Conservation (phyloP, 2,888 invertebrate genomes). For the Mimachlamys varia region DNA sequence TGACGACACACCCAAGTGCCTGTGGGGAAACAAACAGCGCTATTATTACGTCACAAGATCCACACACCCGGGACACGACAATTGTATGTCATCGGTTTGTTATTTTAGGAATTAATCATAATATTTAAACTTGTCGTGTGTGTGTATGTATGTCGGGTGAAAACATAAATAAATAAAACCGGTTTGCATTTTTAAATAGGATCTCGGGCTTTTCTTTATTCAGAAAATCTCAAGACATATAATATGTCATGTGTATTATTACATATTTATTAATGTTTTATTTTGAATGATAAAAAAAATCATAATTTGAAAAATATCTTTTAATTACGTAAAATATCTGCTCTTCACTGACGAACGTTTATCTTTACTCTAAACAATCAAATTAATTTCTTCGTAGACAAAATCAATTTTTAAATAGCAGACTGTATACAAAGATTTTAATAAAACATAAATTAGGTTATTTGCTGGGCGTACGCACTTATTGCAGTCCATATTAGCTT, state of each 20-base stretch:
- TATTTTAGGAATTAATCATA: conserved; percentile 9
- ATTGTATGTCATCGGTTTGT: background rate
- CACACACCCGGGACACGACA: background rate
- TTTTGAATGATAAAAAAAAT: background rate
- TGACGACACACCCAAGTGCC: conserved; percentile 75
- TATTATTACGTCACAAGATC: conserved; percentile 26
- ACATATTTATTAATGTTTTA: background rate
- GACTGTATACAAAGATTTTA: background rate
- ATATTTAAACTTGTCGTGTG: background rate
- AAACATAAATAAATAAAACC: background rate
- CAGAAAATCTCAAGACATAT: background rate
- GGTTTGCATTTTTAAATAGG: background rate
- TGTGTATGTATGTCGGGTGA: background rate
- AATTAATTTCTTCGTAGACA: background rate
- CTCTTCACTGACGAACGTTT: background rate
- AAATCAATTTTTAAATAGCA: background rate
- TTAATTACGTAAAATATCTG: background rate
- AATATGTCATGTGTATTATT: background rate
- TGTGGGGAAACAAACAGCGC: conserved; percentile 48
- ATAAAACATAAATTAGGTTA: background rate
- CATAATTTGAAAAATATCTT: too few relatives aligned
- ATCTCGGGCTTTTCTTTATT: background rate
- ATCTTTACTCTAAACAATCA: background rate
- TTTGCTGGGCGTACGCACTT: background rate
- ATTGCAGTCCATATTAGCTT: background rate